A percentile compares a stretch with the other conserved stretches of the same genome.
Evolutionary conservation across 2,113 vertebrate genomes (phyloP).

Genomic region (Limanda limanda): DNA sequence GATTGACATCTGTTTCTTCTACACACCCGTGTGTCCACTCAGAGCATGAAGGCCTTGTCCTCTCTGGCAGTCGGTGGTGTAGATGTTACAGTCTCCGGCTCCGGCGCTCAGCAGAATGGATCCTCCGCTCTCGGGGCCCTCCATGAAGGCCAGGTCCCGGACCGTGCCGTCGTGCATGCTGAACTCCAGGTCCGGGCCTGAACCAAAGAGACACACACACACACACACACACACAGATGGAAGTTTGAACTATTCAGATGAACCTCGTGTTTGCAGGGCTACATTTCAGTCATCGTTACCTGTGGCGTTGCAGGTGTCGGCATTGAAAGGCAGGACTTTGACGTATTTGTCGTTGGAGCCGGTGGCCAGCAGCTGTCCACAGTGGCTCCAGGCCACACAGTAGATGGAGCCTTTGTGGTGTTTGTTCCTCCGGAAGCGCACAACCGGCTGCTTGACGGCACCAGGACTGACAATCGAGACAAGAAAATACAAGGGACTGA

Average conservation of each 20-base stretch:
- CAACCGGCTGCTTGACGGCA: conserved; percentile 86
- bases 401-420: conserved; percentile 99
- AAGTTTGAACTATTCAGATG: neutral
- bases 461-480: conserved; percentile 62
- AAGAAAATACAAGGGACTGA: neutral
- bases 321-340: conserved; percentile 96
- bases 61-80: conserved; percentile 96
- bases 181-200: conserved; percentile 94
- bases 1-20: neutral
- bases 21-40: conserved; percentile 85
- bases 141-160: conserved; percentile 97
- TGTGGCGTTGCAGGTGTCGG: conserved; percentile 95
- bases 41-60: conserved; percentile 95
- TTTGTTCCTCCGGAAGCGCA: conserved; percentile 97
- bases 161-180: conserved; percentile 99
- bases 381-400: conserved; percentile 98
- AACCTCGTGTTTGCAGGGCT: neutral
- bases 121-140: conserved; percentile 95
- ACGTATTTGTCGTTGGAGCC: conserved; percentile 99
- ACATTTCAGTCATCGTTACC: conserved; percentile 66
- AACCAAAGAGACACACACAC: conserved; percentile 73
- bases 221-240: neutral
- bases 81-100: conserved; percentile 94
- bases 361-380: conserved; percentile 94
- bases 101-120: conserved; percentile 97